phyloP scores from a whole-genome alignment of 2,797 vertebrate species.

The Discoglossus pictus region DNA sequence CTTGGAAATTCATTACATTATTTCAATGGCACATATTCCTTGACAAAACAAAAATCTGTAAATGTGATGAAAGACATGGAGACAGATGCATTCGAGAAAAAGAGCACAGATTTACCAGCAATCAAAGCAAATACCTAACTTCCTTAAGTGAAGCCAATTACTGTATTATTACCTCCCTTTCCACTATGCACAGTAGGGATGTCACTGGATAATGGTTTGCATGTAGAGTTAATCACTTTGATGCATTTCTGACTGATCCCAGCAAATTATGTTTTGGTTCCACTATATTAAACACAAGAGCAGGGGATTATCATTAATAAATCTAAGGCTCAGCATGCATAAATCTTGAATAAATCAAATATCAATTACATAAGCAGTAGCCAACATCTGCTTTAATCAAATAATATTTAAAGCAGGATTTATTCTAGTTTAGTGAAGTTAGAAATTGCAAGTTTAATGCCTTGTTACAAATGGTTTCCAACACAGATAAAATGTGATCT shows the following conservation, averaged over 20 bases:
- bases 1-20: no score
- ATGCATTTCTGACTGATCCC: conserved; percentile 84
- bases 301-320: conserved; percentile 85
- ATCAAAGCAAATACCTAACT: conserved; percentile 76
- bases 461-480: conserved; percentile 54
- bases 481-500: background rate
- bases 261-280: conserved; percentile 85
- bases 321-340: conserved; percentile 84
- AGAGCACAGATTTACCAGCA: conserved; percentile 70
- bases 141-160: conserved; percentile 81
- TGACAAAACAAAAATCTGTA: conserved; percentile 46
- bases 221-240: conserved; percentile 89
- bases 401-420: conserved; percentile 82
- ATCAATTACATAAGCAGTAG: conserved; percentile 84
- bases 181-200: conserved; percentile 82
- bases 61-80: conserved; percentile 55
- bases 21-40: background rate
- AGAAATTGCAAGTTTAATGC: conserved; percentile 58
- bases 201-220: conserved; percentile 83
- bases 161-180: conserved; percentile 79
- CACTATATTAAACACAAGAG: conserved; percentile 85
- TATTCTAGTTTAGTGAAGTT: conserved; percentile 72
- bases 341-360: conserved; percentile 90
- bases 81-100: conserved; percentile 64
- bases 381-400: conserved; percentile 83